These are phyloP conservation scores for Cotesia typhae DNA, from an alignment of 1,140 invertebrate genomes.

Conservation along the genomic window DNA sequence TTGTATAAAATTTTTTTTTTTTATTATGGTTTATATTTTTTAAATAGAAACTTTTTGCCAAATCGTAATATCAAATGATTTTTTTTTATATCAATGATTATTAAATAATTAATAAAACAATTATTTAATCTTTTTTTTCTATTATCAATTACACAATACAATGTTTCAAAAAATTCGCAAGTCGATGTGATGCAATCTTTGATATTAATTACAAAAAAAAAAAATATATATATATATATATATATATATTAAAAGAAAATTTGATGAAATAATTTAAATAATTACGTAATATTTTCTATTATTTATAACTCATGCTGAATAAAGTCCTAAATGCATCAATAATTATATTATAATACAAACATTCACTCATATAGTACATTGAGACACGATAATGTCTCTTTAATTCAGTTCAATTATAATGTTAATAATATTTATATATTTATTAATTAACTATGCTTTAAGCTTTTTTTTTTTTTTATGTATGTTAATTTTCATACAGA, in stretches of 20 bases:
- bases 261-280: no score
- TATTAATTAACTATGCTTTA: slow-evolving; percentile 8
- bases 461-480: no score
- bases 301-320: no score
- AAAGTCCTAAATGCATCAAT: no score
- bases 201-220: no score
- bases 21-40: background rate
- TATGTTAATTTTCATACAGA: no score
- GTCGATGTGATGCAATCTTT: no score
- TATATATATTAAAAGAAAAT: no score
- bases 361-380: slow-evolving; percentile 32
- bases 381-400: slow-evolving; percentile 27
- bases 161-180: no score
- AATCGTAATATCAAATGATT: background rate
- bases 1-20: slow-evolving; percentile 30
- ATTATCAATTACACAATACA: no score
- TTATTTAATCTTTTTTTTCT: background rate
- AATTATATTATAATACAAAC: slow-evolving; percentile 27
- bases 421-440: slow-evolving; percentile 20
- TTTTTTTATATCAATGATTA: slow-evolving; percentile 12
- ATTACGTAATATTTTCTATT: no score
- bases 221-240: no score
- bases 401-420: slow-evolving; percentile 30
- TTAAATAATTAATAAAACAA: slow-evolving; percentile 9
- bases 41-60: background rate